Evolutionary conservation across 1,140 invertebrate genomes (phyloP), one percentile per base, ranked within the genome.

Genomic region (Homarus americanus): DNA sequence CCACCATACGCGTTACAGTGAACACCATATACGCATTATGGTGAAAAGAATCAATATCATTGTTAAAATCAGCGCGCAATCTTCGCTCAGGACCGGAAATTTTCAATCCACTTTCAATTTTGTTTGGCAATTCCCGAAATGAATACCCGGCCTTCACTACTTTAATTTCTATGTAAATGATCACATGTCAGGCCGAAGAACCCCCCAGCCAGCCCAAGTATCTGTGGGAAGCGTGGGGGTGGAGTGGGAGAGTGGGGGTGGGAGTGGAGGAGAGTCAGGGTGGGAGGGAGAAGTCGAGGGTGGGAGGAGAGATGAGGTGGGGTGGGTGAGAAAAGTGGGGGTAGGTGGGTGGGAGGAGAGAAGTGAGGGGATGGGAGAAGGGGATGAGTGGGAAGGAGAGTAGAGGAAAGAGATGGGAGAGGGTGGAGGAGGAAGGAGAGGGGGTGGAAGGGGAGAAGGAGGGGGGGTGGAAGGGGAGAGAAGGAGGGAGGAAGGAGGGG

Each of bases 81-180:
- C 63, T 69, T 32, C 28, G 32, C 63, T 28, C 1, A 28, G 24
- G 41, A 58, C 66, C 32, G 72, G 72, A 88, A 88, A 79, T 88
- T 88, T 80, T 79, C 75, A 80, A 88, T 88, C 76, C 86, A 72
- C 76, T 82, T 88, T 78, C 76, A 79, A 82, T 88, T 88, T 88
- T 88, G 86, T 88, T 88, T 80, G 86, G 53, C 78, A 79, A 80
- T 88, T 88, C 53, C 20, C 58, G 76, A 79, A 66, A 88, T 79
- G 75, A 88, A 79, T 69, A 17, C n/a, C n/a, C 75, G 38, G 28
- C 40, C 28, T 24, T n/a, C 34, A 72, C 75, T 88, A 66, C 86
- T 88, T 87, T 88, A 88, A 88, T 88, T 88, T 88, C 86, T 88
- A 88, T 88, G 86, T 88, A 88, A 88, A 88, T 88, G 86, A 88